Conservation (phyloP, 30 jellyfish, hydroid and myxozoan species). For the Sanderia malayensis region DNA sequence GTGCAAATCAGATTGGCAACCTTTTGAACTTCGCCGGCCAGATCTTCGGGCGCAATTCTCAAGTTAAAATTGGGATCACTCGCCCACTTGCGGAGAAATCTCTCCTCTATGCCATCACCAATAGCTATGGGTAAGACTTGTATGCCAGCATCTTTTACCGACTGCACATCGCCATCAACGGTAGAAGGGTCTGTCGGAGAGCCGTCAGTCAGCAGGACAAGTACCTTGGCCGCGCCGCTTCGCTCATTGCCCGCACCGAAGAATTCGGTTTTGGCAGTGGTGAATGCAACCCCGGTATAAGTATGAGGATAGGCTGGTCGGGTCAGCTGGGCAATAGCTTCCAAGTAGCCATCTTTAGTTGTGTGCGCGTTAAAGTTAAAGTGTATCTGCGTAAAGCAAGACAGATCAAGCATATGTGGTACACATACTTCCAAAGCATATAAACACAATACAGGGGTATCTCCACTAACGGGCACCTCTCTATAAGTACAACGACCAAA, state of each 20-base stretch:
- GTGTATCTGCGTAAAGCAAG: no score
- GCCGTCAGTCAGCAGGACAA: constrained; percentile 52
- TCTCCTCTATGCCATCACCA: constrained; percentile 45
- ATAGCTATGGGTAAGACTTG: constrained; percentile 48
- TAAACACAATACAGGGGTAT: no score
- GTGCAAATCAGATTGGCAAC: constrained; percentile 41
- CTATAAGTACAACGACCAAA: no score
- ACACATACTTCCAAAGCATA: no score
- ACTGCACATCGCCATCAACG: constrained; percentile 30
- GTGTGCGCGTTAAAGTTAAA: constrained; percentile 27
- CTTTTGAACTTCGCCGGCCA: constrained; percentile 21
- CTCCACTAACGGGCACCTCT: no score
- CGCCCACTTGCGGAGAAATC: constrained; percentile 51
- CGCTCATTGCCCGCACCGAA: constrained; percentile 25
- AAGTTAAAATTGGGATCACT: constrained; percentile 40
- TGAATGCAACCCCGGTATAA: constrained; percentile 42
- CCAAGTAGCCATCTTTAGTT: constrained; percentile 20
- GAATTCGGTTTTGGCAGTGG: constrained; percentile 33
- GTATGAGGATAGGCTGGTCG: constrained; percentile 1
- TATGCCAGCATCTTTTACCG: constrained; percentile 42
- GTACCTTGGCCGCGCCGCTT: constrained; percentile 35
- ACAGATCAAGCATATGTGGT: no score
- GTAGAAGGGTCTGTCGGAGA: constrained; percentile 17
- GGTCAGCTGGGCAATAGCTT: constrained; percentile 21
- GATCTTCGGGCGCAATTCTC: constrained; percentile 12